A percentile compares a stretch with the other conserved stretches of the same genome.
Evolutionary conservation across 1,140 invertebrate genomes (phyloP).

Genomic region (Ctenoplectra terminalis): DNA sequence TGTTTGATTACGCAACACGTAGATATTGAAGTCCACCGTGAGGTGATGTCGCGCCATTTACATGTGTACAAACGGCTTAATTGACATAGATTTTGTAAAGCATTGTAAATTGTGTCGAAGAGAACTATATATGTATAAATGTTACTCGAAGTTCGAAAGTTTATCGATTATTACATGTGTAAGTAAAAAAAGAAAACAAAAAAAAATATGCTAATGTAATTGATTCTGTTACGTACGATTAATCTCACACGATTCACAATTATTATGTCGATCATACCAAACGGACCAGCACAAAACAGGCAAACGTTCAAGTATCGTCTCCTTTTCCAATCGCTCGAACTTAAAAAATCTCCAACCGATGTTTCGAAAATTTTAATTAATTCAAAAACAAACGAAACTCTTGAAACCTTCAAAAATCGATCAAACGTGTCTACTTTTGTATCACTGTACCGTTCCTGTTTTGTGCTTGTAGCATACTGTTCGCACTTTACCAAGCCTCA

Average conservation of each 20-base stretch:
- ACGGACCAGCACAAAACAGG: constrained; percentile 54
- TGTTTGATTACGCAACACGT: constrained; percentile 48
- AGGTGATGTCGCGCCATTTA: constrained; percentile 39
- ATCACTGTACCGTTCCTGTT: neutral
- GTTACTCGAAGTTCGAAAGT: constrained; percentile 52
- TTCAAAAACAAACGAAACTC: too few relatives aligned
- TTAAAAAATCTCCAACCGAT: neutral
- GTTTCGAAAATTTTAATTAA: neutral
- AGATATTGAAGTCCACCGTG: constrained; percentile 30
- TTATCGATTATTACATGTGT: constrained; percentile 55
- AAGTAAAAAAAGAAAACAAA: constrained; percentile 54
- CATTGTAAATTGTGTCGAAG: constrained; percentile 51
- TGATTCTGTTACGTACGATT: constrained; percentile 54
- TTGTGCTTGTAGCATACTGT: neutral
- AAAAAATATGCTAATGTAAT: constrained; percentile 57
- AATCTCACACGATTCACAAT: constrained; percentile 37
- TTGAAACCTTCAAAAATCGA: too few relatives aligned
- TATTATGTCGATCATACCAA: constrained; percentile 17
- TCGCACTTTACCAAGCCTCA: neutral
- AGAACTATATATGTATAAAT: constrained; percentile 50
- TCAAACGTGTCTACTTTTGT: neutral
- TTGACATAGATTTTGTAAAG: constrained; percentile 65
- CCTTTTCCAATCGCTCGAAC: neutral
- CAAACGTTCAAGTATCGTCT: neutral
- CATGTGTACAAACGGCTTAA: constrained; percentile 46